A percentile compares a stretch with the other conserved stretches of the same genome.
These are phyloP conservation scores for Caenorhabditis drosophilae DNA, from an alignment of 2,888 invertebrate species.

Conservation along the genomic window DNA sequence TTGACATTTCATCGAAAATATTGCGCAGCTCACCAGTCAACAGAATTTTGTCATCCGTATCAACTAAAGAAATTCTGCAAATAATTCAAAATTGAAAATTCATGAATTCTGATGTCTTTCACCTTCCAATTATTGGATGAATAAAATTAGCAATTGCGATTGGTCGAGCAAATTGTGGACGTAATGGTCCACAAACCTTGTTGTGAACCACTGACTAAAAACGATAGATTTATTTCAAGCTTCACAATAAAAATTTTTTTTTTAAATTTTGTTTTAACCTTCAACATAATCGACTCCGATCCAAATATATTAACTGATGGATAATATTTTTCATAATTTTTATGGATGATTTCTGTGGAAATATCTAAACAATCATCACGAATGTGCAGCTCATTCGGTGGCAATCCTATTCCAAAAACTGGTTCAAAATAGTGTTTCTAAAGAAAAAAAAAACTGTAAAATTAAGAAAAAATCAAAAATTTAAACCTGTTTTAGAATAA, in stretches of 20 bases:
- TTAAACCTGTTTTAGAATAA: slow-evolving; percentile 39
- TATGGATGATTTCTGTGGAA: slow-evolving; percentile 50
- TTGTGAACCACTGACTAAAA: slow-evolving; percentile 42
- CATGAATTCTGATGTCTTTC: background rate
- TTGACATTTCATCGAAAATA: slow-evolving; percentile 43
- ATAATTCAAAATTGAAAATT: background rate
- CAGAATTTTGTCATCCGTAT: slow-evolving; percentile 50
- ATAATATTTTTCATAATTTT: slow-evolving; percentile 42
- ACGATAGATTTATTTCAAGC: no score
- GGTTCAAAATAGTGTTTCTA: slow-evolving; percentile 40
- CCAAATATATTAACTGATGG: slow-evolving; percentile 56
- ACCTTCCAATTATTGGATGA: slow-evolving; percentile 52
- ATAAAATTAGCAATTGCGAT: slow-evolving; percentile 44
- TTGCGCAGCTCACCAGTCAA: slow-evolving; percentile 50
- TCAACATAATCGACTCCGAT: slow-evolving; percentile 51
- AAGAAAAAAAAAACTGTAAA: background rate
- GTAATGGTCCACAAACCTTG: slow-evolving; percentile 38
- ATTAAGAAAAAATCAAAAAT: background rate
- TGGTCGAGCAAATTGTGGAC: slow-evolving; percentile 52
- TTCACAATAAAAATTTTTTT: no score
- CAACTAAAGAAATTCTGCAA: slow-evolving; percentile 44
- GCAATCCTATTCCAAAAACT: slow-evolving; percentile 11
- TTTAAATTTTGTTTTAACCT: no score
- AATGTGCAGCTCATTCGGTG: slow-evolving; percentile 29
- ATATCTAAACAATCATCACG: slow-evolving; percentile 57